Base-by-base conservation (phyloP, 2,888 invertebrate species). In the Caenorhabditis sp. region DNA sequence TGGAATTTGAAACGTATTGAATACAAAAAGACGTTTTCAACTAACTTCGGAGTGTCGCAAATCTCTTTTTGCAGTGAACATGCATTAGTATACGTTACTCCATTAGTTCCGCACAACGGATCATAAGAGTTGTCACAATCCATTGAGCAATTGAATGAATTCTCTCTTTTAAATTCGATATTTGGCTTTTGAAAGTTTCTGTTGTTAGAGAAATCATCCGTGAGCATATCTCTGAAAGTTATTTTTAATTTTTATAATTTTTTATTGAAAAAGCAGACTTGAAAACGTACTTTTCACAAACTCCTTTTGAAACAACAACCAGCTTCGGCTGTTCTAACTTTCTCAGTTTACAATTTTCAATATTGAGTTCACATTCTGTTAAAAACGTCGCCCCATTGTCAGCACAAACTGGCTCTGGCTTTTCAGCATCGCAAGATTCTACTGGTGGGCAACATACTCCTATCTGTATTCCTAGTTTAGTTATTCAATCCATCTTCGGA, bases 91-190 rank as follows among this genome's bases (percentile, higher is more conserved):
- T 90, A 90, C 1, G 90, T 90, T 2, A 72, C 32, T 9, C 82
- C 84, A 55, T 90, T 84, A 1, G 85, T 80, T 32, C 88, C 90
- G 76, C 90, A 90, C 11, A 90, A 82, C 2, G 90, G 90, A 24
- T 84, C 82, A 65, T 89, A 89, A 9, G 85, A 60, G 37, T 87
- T 86, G 15, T 81, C 84, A 62, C 89, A 89, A 15, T 65, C 76
- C 64, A 62, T 68, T 0, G 76, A 64, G 40, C 83, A 84, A 18
- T 81, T 78, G 61, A 82, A 82, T 0, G 67, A 4, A 22, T 78
- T 71, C 50, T 79, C 82, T n/a, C 76, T 50, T n/a, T 76, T 76
- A 55, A 76, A 76, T 18, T 76, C 76, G 6, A 76, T 76, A 40
- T 37, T 76, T 22, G 76, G 76, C 35, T 76, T 76, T 53, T 76